These are phyloP conservation scores for Aurelia aurita DNA, from an alignment of 30 jellyfish, hydroid and myxozoan species.

Conservation along the genomic window DNA sequence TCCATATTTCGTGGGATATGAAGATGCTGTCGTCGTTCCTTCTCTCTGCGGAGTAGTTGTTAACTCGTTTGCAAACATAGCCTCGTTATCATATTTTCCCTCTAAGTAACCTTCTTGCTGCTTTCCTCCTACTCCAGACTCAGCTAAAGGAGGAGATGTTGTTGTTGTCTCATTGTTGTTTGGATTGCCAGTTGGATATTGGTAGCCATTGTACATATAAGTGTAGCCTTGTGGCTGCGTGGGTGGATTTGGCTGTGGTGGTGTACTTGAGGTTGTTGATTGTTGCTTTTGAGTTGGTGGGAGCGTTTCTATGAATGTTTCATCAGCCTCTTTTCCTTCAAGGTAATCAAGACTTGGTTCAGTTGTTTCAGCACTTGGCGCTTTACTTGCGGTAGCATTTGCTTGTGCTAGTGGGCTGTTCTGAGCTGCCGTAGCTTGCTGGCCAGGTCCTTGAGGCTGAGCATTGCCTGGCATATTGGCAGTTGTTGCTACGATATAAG, in stretches of 20 bases:
- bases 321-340: slow-evolving; percentile 59
- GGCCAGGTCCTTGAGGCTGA: slow-evolving; percentile 16
- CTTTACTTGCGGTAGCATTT: background rate
- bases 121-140: background rate
- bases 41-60: no score
- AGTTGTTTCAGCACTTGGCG: background rate
- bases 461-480: background rate
- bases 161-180: background rate
- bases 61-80: background rate
- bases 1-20: no score
- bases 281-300: slow-evolving; percentile 22
- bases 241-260: background rate
- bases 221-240: background rate
- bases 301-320: background rate
- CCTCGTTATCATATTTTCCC: background rate
- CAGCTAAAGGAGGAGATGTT: background rate
- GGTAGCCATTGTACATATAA: no score
- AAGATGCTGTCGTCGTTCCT: no score
- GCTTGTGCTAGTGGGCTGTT: background rate
- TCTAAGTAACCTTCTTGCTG: background rate
- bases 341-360: slow-evolving; percentile 1
- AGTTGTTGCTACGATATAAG: background rate
- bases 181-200: background rate
- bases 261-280: background rate
- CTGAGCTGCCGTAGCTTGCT: background rate